phyloP scores from a whole-genome alignment of 2,888 invertebrate species.

The Rugalucina vietnamica region DNA sequence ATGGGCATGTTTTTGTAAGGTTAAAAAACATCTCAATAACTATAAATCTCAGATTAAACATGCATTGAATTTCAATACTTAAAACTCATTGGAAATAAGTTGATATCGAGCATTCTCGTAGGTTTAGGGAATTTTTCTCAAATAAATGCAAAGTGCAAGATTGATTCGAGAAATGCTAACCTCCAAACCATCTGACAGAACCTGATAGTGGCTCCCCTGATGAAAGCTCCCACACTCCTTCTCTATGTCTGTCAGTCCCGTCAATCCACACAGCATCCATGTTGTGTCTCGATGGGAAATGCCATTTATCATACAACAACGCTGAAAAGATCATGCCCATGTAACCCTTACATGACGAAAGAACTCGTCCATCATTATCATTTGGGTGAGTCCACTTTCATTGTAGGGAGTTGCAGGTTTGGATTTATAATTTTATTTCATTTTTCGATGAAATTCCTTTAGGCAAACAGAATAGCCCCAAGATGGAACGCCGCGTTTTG shows the following conservation, averaged over 20 bases:
- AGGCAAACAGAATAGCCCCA: too few species aligned
- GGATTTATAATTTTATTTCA: too few species aligned
- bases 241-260: background rate
- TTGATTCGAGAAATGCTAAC: background rate
- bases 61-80: background rate
- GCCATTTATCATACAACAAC: too few species aligned
- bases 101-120: background rate
- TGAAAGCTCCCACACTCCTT: background rate
- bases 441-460: too few species aligned
- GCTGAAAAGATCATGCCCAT: too few species aligned
- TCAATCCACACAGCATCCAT: background rate
- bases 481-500: too few species aligned
- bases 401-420: too few species aligned
- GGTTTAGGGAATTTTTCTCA: background rate
- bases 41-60: background rate
- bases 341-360: too few species aligned
- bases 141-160: background rate
- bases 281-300: too few species aligned
- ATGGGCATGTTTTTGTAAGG: background rate
- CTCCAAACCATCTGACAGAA: background rate
- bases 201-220: background rate
- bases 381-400: too few species aligned
- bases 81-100: too few species aligned
- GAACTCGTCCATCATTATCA: too few species aligned
- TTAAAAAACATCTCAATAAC: background rate